Base-by-base conservation (phyloP, 2,797 vertebrate species). In the Pseudocheirus occidentalis region DNA sequence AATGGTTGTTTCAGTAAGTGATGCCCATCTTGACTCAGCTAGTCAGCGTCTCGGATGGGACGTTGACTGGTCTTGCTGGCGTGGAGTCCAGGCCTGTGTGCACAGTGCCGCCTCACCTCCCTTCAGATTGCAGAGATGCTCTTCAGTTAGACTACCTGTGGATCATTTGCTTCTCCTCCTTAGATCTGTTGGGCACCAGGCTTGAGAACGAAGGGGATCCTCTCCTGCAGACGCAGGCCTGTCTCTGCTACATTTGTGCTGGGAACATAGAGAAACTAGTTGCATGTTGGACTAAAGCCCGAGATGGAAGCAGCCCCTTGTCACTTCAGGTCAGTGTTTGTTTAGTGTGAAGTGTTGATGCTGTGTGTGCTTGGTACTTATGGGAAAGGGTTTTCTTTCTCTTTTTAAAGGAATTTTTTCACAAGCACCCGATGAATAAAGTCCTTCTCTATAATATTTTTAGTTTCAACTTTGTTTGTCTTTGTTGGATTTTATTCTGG, bases 221-320 rank as follows among this genome's bases (percentile, higher is more conserved):
- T 4, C 87, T 98, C 11, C 98, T 99, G 62, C 99, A 99, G 97
- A 98, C 99, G 0, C 99, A 99, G 95, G 99, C 99, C 5, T 99
- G 99, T 97, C 99, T 99, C 94, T 99, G 99, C 96, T 99, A 99
- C 95, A 99, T 99, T 96, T 99, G 99, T 94, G 99, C 99, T 0
- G 99, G 99, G 55, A 99, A 99, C 0, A 99, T 99, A 96, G 99
- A 99, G 97, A 99, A 99, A 95, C 98, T 99, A 0, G 99, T 99
- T 95, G 98, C 99, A 3, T 99, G 99, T 97, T 99, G 99, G 99
- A 99, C 98, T 95, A 99, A 98, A 98, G 99, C 99, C 55, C 99
- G 99, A 96, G 99, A 99, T 40, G 98, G 99, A 96, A 98, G 97
- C 96, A 98, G 95, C 93, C 99, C 99, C 0, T 98, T 99, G n/a